These are phyloP conservation scores for Byasa hedistus DNA, from an alignment of 2,888 invertebrate genomes.

Conservation along the genomic window DNA sequence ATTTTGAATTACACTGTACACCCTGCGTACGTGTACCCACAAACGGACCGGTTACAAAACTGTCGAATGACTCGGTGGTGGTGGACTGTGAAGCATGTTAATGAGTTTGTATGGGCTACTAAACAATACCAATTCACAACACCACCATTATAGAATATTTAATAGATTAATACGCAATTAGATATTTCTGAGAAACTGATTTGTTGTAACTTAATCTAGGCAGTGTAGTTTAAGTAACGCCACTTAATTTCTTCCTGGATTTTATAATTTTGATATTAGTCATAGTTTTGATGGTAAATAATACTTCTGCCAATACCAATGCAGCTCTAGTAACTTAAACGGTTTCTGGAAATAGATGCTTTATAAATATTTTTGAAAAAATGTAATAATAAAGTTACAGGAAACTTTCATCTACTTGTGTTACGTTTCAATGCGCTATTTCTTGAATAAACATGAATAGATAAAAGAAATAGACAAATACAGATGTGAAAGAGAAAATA, in stretches of 20 bases:
- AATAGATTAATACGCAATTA: neutral
- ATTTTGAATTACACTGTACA: slow-evolving; percentile 17
- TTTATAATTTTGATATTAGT: slow-evolving; percentile 21
- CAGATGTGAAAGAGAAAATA: too few relatives aligned
- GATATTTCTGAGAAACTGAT: neutral
- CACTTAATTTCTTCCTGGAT: neutral
- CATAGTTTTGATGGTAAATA: neutral
- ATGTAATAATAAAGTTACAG: too few relatives aligned
- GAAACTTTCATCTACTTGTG: too few relatives aligned
- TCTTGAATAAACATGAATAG: too few relatives aligned
- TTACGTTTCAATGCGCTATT: too few relatives aligned
- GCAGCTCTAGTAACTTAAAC: too few relatives aligned
- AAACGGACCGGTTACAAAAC: slow-evolving; percentile 45
- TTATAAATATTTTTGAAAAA: too few relatives aligned
- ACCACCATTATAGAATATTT: neutral
- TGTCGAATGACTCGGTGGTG: slow-evolving; percentile 33
- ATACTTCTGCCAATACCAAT: too few relatives aligned
- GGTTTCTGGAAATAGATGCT: too few relatives aligned
- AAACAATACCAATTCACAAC: slow-evolving; percentile 34
- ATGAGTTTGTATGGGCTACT: slow-evolving; percentile 47
- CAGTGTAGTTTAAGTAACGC: neutral
- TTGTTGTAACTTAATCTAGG: neutral
- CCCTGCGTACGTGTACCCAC: slow-evolving; percentile 41
- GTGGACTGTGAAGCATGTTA: slow-evolving; percentile 51
- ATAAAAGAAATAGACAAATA: too few relatives aligned